phyloP scores from a whole-genome alignment of 2,113 vertebrate genomes.

The Rousettus leschenaultii region DNA sequence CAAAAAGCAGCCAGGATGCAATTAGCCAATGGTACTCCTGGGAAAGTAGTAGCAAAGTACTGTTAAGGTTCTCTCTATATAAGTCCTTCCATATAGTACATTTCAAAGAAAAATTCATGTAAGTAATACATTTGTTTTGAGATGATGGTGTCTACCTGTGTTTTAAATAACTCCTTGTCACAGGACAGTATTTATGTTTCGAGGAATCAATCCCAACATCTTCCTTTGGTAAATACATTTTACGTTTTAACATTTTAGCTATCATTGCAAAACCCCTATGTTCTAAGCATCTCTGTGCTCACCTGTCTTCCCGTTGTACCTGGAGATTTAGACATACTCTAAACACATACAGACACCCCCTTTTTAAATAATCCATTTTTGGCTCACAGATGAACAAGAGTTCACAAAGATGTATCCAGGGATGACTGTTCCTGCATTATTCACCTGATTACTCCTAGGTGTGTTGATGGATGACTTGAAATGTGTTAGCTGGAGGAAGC shows the following conservation, averaged over 20 bases:
- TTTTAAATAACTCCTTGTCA: neutral
- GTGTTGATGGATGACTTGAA: neutral
- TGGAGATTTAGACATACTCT: neutral
- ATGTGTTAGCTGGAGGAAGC: neutral
- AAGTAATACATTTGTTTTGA: fast-evolving
- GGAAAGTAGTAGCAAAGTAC: neutral
- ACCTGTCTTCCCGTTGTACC: neutral
- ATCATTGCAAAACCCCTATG: neutral
- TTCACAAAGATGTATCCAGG: too few relatives aligned
- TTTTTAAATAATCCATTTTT: neutral
- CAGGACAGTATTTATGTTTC: neutral
- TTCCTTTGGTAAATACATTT: neutral
- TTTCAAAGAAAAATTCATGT: neutral
- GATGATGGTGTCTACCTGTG: neutral
- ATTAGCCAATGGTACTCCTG: neutral
- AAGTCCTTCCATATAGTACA: neutral
- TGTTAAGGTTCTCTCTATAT: neutral
- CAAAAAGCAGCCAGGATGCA: neutral
- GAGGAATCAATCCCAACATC: neutral
- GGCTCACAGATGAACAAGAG: neutral
- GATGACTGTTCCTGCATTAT: neutral
- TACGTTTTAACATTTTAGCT: neutral
- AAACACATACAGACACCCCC: fast-evolving
- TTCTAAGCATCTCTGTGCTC: neutral
- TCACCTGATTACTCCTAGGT: neutral